A percentile compares a stretch with the other conserved stretches of the same genome.
Evolutionary conservation across 2,888 invertebrate species (phyloP).

Genomic region (Himalopsyche tibetana): DNA sequence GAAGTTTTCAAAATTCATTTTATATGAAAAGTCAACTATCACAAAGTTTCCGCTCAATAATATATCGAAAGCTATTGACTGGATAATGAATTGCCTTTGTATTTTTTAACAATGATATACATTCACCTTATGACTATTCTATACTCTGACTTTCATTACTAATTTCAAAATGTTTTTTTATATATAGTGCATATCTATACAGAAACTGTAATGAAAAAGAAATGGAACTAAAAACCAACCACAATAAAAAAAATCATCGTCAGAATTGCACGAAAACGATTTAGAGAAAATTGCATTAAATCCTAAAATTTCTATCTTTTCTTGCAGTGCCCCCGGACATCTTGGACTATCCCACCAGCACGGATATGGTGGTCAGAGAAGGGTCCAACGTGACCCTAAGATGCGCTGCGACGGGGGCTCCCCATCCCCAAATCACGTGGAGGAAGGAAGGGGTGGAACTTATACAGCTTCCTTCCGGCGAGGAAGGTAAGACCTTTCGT

Average conservation of each 20-base stretch:
- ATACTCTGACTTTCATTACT: no score
- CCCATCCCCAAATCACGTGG: constrained; percentile 92
- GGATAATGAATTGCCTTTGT: no score
- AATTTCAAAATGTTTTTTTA: no score
- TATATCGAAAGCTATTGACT: no score
- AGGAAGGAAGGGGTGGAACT: constrained; percentile 87
- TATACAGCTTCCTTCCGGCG: constrained; percentile 82
- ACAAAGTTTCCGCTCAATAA: no score
- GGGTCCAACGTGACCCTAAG: constrained; percentile 90
- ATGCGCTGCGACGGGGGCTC: constrained; percentile 92
- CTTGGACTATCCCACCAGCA: constrained; percentile 88
- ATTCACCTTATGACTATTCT: no score
- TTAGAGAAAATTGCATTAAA: constrained; percentile 20
- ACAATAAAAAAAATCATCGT: not conserved
- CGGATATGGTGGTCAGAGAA: constrained; percentile 91
- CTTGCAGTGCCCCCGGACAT: constrained; percentile 89
- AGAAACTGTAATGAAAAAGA: no score
- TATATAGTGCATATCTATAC: no score
- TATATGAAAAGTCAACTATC: no score
- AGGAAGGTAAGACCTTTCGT: constrained; percentile 78
- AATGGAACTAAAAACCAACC: not conserved
- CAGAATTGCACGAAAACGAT: constrained; percentile 8
- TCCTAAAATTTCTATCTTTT: constrained; percentile 12
- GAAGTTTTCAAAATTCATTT: no score
- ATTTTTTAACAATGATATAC: no score